Percentiles rank a stretch among this genome's conserved stretches.
phyloP scores from a whole-genome alignment of 1,140 invertebrate genomes.

The Diabrotica virgifera region DNA sequence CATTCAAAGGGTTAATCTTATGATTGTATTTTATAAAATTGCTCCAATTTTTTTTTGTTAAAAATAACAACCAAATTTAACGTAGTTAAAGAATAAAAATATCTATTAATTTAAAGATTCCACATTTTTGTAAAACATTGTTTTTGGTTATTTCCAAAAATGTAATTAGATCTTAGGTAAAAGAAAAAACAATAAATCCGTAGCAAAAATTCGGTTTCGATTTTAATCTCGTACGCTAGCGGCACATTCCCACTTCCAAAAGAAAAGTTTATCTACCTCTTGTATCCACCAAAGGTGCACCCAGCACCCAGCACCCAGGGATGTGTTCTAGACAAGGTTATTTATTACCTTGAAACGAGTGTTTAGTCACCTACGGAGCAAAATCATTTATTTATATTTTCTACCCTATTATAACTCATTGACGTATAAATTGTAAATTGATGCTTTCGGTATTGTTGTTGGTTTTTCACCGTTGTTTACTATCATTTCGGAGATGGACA shows the following conservation, averaged over 20 bases:
- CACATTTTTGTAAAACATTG: too few species aligned
- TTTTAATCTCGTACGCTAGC: background rate
- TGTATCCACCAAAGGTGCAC: background rate
- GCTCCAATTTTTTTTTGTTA: too few species aligned
- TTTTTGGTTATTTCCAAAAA: too few species aligned
- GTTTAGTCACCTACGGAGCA: background rate
- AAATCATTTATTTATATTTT: conserved; percentile 3
- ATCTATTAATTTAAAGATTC: too few species aligned
- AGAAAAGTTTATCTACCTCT: conserved; percentile 1
- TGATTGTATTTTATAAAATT: too few species aligned
- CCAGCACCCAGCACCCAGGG: conserved; percentile 1
- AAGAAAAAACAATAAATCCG: background rate
- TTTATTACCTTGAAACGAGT: conserved; percentile 2
- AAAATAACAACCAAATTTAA: too few species aligned
- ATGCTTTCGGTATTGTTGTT: background rate
- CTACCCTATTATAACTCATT: conserved; percentile 2
- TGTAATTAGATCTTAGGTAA: background rate
- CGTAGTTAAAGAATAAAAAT: too few species aligned
- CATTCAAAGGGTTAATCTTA: too few species aligned
- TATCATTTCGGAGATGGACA: too few species aligned
- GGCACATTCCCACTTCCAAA: background rate
- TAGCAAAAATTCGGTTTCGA: background rate
- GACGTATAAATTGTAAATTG: background rate
- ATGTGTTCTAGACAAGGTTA: conserved; percentile 2
- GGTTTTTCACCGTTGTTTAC: background rate